Evolutionary conservation across 2,888 invertebrate species (phyloP), one percentile per base, ranked within the genome.

Genomic region (Apamea sordens): DNA sequence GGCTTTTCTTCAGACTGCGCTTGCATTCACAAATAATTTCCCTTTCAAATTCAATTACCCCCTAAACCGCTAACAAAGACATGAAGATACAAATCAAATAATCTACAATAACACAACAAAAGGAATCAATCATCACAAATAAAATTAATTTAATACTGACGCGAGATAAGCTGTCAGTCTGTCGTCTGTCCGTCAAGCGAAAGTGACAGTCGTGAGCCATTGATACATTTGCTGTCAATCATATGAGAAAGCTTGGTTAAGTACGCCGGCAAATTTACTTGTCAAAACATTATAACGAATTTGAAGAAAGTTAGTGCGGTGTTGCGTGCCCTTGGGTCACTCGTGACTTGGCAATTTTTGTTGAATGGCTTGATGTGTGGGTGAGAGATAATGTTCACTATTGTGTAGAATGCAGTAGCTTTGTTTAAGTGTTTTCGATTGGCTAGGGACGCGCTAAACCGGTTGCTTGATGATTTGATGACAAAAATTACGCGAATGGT

Each of bases 221-320:
- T 83, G 86, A 88, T 89, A 88, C 86, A 85, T 79, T 59, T 68
- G 82, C 87, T 85, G 89, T 86, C 92, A 91, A 91, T 93, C 92
- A 91, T 63, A 69, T 73, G 83, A 90, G 92, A 92, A 91, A 92
- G 90, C 85, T 87, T 81, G 84, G 83, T 73, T 85, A 88, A 89
- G 79, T 89, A 88, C 87, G 74, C 78, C 77, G 76, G 92, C 90
- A 89, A 93, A 93, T 93, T 93, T 92, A 90, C 91, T 90, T 92
- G 93, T 93, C 93, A 92, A 91, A 92, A 91, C 90, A 89, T 91
- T 89, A 89, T 92, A 92, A 92, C 90, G 91, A 92, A 90, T 90
- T 89, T 82, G 90, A 92, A 90, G 93, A 93, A 91, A 93, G 93
- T 86, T 75, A 63, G 80, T 79, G 21, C 28, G 36, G 10, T 76